Percentiles rank a stretch among this genome's conserved stretches.
Conservation (phyloP, 2,113 vertebrate species). For the Sprattus sprattus region DNA sequence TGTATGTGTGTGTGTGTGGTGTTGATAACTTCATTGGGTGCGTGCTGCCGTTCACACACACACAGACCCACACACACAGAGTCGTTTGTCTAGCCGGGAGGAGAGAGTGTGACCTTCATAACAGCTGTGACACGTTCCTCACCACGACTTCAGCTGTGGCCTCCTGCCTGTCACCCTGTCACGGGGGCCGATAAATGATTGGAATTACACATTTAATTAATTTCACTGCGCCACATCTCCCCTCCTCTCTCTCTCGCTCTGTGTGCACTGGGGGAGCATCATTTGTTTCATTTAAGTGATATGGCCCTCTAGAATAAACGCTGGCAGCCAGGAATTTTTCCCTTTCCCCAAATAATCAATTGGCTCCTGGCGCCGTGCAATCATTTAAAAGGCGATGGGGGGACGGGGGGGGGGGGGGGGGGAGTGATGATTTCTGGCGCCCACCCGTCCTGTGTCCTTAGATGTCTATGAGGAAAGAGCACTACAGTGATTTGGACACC, state of each 20-base stretch:
- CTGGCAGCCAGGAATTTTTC: constrained; percentile 33
- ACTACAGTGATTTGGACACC: neutral
- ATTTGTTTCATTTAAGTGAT: constrained; percentile 32
- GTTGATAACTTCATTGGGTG: neutral
- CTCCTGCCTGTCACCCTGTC: neutral
- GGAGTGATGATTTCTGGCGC: neutral
- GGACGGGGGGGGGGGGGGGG: neutral
- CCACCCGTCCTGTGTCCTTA: neutral
- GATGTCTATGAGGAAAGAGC: no score
- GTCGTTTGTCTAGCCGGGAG: no score
- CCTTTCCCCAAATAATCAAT: constrained; percentile 33
- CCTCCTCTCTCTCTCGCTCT: neutral
- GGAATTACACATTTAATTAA: constrained; percentile 14
- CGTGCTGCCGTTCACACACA: no score
- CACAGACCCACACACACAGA: no score
- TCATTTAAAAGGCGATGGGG: neutral
- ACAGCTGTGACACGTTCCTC: neutral
- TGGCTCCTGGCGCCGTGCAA: neutral
- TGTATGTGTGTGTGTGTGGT: no score
- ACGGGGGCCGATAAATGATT: neutral
- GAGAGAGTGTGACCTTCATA: neutral
- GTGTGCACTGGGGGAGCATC: neutral
- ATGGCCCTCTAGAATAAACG: constrained; percentile 34
- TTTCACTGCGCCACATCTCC: neutral
- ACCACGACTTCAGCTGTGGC: neutral